Percentiles rank a stretch among this genome's conserved stretches.
phyloP scores from a whole-genome alignment of 2,888 invertebrate species.

The Meandrusa payeni region DNA sequence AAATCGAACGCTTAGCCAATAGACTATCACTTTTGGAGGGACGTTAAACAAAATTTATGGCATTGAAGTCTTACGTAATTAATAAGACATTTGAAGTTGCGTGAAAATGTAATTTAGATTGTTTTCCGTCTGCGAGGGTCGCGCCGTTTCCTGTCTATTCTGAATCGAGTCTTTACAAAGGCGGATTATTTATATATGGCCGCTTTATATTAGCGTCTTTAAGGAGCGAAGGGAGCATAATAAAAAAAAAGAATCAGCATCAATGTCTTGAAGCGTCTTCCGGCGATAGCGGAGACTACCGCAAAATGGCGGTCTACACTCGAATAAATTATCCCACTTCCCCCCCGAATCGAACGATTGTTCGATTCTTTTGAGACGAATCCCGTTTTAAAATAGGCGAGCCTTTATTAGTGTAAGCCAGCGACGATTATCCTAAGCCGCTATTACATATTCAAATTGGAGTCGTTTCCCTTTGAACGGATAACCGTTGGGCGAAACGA shows the following conservation, averaged over 20 bases:
- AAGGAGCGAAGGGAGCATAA: constrained; percentile 75
- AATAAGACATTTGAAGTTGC: constrained; percentile 81
- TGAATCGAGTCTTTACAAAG: constrained; percentile 63
- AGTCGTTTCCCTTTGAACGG: constrained; percentile 77
- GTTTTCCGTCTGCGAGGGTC: constrained; percentile 71
- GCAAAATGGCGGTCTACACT: constrained; percentile 78
- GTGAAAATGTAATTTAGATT: constrained; percentile 82
- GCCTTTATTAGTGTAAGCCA: constrained; percentile 80
- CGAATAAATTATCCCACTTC: constrained; percentile 79
- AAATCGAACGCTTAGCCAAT: too few species aligned
- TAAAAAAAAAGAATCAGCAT: constrained; percentile 81
- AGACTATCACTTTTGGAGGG: too few species aligned
- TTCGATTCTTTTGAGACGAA: constrained; percentile 78
- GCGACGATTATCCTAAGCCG: constrained; percentile 77
- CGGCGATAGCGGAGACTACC: constrained; percentile 69
- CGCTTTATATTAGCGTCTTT: constrained; percentile 80
- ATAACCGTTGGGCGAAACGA: too few species aligned
- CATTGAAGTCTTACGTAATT: constrained; percentile 79
- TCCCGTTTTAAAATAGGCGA: constrained; percentile 69
- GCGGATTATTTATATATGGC: constrained; percentile 78
- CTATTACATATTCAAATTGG: constrained; percentile 81
- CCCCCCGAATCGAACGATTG: constrained; percentile 71
- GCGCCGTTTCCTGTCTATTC: constrained; percentile 59
- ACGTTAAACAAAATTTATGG: constrained; percentile 80
- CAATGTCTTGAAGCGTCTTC: constrained; percentile 79